Evolutionary conservation across 2,113 vertebrate species (phyloP).

Genomic region (Phasianus colchicus): DNA sequence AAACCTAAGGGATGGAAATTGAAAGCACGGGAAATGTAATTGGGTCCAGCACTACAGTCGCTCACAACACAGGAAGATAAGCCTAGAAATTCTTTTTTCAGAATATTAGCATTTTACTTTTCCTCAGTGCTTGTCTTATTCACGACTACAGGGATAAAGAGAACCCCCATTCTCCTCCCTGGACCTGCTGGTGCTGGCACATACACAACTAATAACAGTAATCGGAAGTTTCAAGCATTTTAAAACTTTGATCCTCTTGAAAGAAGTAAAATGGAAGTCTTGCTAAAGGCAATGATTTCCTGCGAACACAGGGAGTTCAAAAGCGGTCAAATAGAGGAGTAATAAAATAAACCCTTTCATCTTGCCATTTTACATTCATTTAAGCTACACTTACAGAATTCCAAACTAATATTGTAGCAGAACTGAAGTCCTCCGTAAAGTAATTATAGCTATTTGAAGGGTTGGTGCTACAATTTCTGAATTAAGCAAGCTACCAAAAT

Average conservation of each 20-base stretch:
- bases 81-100: neutral
- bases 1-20: conserved; percentile 81
- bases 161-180: neutral
- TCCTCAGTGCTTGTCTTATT: neutral
- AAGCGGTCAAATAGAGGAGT: conserved; percentile 57
- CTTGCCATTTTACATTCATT: conserved; percentile 63
- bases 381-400: conserved; percentile 61
- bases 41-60: neutral
- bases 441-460: conserved; percentile 65
- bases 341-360: conserved; percentile 72
- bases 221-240: conserved; percentile 66
- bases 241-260: conserved; percentile 71
- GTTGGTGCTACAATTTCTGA: conserved; percentile 55
- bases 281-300: conserved; percentile 58
- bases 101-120: conserved; percentile 4
- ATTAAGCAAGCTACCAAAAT: conserved; percentile 48
- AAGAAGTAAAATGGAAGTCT: conserved; percentile 50
- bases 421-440: conserved; percentile 42
- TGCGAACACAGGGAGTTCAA: conserved; percentile 22
- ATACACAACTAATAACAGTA: conserved; percentile 51
- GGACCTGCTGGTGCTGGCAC: neutral
- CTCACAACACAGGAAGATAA: neutral
- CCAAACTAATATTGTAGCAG: conserved; percentile 19
- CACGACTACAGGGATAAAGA: neutral
- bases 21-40: neutral